phyloP scores from a whole-genome alignment of 2,113 vertebrate genomes.

The Lontra canadensis region DNA sequence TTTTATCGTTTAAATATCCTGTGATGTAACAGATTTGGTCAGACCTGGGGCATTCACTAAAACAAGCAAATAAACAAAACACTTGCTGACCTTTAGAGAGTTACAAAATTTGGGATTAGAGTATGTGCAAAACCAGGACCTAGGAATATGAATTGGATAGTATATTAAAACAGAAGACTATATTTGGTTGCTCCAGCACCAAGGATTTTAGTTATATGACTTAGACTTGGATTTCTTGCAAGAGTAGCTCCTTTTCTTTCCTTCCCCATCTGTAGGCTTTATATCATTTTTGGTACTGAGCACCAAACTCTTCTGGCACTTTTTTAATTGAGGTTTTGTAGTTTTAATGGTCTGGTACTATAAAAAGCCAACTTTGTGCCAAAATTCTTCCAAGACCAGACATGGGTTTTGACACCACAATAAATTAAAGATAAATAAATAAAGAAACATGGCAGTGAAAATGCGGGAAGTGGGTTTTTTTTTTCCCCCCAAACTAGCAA shows the following conservation, averaged over 20 bases:
- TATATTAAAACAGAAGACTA: neutral
- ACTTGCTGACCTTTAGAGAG: neutral
- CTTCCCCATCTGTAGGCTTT: slow-evolving; percentile 58
- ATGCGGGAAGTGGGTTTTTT: slow-evolving; percentile 38
- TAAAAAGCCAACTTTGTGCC: slow-evolving; percentile 77
- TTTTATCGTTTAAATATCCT: neutral
- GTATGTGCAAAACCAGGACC: neutral
- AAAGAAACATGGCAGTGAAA: slow-evolving; percentile 65
- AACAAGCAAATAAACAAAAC: neutral
- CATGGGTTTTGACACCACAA: slow-evolving; percentile 76
- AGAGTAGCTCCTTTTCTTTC: slow-evolving; percentile 60
- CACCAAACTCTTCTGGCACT: slow-evolving; percentile 75
- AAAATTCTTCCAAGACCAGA: slow-evolving; percentile 78
- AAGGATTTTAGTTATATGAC: slow-evolving; percentile 58
- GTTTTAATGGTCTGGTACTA: slow-evolving; percentile 74
- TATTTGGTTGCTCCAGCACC: slow-evolving; percentile 57
- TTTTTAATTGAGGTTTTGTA: slow-evolving; percentile 83
- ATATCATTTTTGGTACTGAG: slow-evolving; percentile 75
- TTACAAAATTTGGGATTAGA: slow-evolving; percentile 6
- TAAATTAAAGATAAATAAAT: slow-evolving; percentile 73
- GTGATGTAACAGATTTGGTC: neutral
- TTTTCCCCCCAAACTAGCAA: slow-evolving; percentile 51
- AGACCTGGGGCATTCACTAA: neutral
- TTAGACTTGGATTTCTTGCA: slow-evolving; percentile 69
- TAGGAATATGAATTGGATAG: neutral